Evolutionary conservation across 2,113 vertebrate species (phyloP).

Genomic region (Notechis scutatus): DNA sequence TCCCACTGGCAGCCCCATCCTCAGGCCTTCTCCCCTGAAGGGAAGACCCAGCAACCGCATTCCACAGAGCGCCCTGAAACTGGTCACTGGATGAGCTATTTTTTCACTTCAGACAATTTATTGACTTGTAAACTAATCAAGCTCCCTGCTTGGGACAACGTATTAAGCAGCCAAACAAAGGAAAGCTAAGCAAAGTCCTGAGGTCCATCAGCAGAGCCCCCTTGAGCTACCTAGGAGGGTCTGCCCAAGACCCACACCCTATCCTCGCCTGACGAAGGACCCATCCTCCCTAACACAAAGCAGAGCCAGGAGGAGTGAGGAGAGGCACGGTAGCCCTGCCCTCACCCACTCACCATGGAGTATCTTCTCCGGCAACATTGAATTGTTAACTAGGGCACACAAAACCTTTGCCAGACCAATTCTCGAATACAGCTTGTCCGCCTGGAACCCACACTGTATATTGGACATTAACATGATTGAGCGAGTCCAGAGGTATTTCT

Average conservation of each 20-base stretch:
- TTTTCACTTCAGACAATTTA: neutral
- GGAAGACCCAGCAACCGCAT: neutral
- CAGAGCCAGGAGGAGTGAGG: neutral
- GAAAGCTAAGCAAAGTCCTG: neutral
- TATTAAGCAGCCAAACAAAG: neutral
- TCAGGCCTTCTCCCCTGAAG: neutral
- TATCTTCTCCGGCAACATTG: neutral
- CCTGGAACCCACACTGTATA: no score
- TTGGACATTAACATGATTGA: no score
- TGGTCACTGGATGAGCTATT: neutral
- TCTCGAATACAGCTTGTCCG: no score
- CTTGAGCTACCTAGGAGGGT: neutral
- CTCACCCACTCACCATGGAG: neutral
- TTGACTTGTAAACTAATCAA: neutral
- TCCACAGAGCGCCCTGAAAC: neutral
- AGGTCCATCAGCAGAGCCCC: neutral
- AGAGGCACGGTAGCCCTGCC: neutral
- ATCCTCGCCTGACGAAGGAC: neutral
- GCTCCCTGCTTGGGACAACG: neutral
- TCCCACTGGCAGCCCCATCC: neutral
- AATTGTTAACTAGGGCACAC: no score
- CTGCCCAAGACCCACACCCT: neutral
- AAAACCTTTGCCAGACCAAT: no score
- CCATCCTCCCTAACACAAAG: neutral
- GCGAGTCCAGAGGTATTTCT: no score